Percentiles rank a stretch among this genome's conserved stretches.
Conservation (phyloP, 2,888 invertebrate species). For the Serripes groenlandicus region DNA sequence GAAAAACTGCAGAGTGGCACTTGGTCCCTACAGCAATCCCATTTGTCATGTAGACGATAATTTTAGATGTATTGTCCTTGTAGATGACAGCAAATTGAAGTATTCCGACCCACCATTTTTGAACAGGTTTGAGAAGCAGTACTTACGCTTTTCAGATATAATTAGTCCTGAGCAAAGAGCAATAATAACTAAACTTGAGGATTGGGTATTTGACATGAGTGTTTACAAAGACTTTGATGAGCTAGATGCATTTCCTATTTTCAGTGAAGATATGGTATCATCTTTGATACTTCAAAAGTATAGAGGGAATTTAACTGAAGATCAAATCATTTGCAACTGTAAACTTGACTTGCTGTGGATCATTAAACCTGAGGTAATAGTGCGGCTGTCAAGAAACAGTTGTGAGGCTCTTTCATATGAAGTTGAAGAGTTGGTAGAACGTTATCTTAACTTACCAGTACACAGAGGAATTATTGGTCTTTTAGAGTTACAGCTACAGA, state of each 20-base stretch:
- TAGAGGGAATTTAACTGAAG: not conserved
- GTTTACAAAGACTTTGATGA: conserved; percentile 33
- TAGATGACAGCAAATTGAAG: conserved; percentile 69
- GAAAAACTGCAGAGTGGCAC: conserved; percentile 73
- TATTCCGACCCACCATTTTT: conserved; percentile 76
- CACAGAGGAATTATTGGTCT: conserved; percentile 63
- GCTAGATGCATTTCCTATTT: conserved; percentile 64
- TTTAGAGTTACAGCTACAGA: conserved; percentile 9
- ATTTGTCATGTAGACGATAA: conserved; percentile 74
- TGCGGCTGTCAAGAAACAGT: conserved; percentile 38
- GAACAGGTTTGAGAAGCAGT: conserved; percentile 81
- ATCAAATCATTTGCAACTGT: conserved; percentile 21
- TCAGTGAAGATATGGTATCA: conserved; percentile 62
- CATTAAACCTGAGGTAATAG: conserved; percentile 64
- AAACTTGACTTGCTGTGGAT: conserved; percentile 54
- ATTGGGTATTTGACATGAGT: conserved; percentile 34
- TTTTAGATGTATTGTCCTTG: conserved; percentile 76
- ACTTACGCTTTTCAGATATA: conserved; percentile 72
- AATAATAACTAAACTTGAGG: conserved; percentile 37
- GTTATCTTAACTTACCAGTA: conserved; percentile 62
- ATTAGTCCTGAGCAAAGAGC: conserved; percentile 38
- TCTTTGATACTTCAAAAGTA: conserved; percentile 55
- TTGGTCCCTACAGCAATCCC: conserved; percentile 76
- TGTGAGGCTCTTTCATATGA: conserved; percentile 5
- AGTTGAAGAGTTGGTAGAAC: not conserved